Evolutionary conservation across 2,888 invertebrate genomes (phyloP).

Genomic region (Epistrophella euchroma): DNA sequence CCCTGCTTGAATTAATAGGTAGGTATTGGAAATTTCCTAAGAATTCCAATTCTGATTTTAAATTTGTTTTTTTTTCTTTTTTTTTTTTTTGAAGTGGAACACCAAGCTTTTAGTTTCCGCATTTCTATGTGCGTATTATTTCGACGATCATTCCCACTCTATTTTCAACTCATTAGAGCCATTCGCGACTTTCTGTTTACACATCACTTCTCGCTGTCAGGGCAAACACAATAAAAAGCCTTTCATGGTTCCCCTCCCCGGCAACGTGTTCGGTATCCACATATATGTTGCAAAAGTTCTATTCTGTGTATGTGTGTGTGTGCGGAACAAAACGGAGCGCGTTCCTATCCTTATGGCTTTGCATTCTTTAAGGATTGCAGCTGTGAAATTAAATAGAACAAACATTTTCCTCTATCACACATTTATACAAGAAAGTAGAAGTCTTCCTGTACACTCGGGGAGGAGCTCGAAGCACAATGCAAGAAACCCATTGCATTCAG

Average conservation of each 20-base stretch:
- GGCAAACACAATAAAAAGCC: conserved; percentile 58
- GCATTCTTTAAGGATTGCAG: conserved; percentile 59
- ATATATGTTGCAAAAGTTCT: conserved; percentile 23
- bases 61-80: conserved; percentile 40
- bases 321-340: conserved; percentile 1
- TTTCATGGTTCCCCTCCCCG: conserved; percentile 30
- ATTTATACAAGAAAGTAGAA: conserved; percentile 22
- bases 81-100: conserved; percentile 2
- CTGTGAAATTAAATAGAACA: conserved; percentile 74
- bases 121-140: neutral
- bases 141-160: conserved; percentile 25
- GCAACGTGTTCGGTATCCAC: neutral
- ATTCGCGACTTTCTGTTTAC: conserved; percentile 62
- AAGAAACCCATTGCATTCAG: conserved; percentile 39
- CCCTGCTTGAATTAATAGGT: neutral
- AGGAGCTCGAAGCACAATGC: conserved; percentile 19
- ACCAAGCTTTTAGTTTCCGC: conserved; percentile 30
- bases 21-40: conserved; percentile 5
- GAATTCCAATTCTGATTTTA: conserved; percentile 45
- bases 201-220: conserved; percentile 67
- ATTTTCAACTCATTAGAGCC: conserved; percentile 65
- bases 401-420: conserved; percentile 48
- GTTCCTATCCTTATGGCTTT: conserved; percentile 7
- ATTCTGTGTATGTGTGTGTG: too few species aligned
- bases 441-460: conserved; percentile 35